Evolutionary conservation across 1,140 invertebrate genomes (phyloP).

Genomic region (Zophobas atratus): DNA sequence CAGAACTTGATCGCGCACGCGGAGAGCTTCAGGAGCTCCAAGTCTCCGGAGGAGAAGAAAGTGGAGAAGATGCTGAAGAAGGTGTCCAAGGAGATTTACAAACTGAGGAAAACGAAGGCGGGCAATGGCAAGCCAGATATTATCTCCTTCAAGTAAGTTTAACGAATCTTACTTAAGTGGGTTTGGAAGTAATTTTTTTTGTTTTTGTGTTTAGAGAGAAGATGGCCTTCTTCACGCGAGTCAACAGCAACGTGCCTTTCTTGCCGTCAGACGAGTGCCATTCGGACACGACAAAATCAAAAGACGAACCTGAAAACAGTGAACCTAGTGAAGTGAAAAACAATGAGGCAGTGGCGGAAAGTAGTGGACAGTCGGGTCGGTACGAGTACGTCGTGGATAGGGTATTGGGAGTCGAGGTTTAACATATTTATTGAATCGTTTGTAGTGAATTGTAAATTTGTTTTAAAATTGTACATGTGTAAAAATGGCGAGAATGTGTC

Average conservation of each 20-base stretch:
- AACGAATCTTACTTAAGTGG: conserved; percentile 3
- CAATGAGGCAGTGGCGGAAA: conserved; percentile 48
- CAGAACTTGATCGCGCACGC: conserved; percentile 82
- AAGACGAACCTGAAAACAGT: conserved; percentile 50
- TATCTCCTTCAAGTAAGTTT: conserved; percentile 92
- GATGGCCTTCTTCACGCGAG: conserved; percentile 94
- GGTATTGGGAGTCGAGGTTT: conserved; percentile 80
- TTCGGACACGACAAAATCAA: conserved; percentile 51
- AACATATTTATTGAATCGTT: conserved; percentile 57
- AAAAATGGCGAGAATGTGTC: conserved; percentile 31
- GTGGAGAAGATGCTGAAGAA: conserved; percentile 87
- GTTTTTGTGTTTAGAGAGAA: conserved; percentile 82
- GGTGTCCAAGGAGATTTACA: conserved; percentile 92
- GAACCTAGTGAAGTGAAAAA: conserved; percentile 48
- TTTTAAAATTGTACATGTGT: conserved; percentile 27
- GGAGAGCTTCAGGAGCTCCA: conserved; percentile 74
- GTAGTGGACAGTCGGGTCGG: conserved; percentile 62
- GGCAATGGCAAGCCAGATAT: conserved; percentile 92
- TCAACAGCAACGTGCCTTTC: conserved; percentile 83
- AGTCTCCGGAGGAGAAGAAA: conserved; percentile 82
- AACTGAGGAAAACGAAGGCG: conserved; percentile 87
- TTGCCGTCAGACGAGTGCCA: conserved; percentile 78
- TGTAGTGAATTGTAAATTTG: conserved; percentile 40
- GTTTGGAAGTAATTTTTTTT: conserved; percentile 35
- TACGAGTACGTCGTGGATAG: conserved; percentile 80